Base-by-base conservation (phyloP, 2,888 invertebrate species). In the Noctuana brunneofusca region DNA sequence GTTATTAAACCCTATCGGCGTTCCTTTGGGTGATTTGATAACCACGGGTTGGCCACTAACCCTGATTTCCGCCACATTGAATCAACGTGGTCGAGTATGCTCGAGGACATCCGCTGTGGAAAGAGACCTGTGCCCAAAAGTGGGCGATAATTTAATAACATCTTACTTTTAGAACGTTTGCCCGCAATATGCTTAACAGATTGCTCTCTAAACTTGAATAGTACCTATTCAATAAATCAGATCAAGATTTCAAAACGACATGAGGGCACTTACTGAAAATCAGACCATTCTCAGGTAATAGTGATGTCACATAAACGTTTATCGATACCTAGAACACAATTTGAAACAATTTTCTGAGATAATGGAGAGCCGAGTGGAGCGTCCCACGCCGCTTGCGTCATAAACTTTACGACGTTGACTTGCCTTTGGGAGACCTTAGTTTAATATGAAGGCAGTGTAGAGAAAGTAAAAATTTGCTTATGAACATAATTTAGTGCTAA, bases 321-420 rank as follows among this genome's bases (percentile, higher is more conserved):
- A 71, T 71, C 68, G 71, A 65, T 63, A 68, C 69, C 67, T 70
- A 58, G 53, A 66, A 69, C 65, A 69, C 71, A 69, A 72, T 73
- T 71, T 70, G 70, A 69, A 71, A 71, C 65, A 71, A 71, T 75
- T 74, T 68, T 57, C 67, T 65, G 35, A 66, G 65, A 70, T 72
- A 69, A 69, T 71, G 66, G 69, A 62, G 68, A 68, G 65, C 49
- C 49, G 38, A 48, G 54, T 38, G 18, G 53, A 38, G 16, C 55
- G 55, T 66, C 65, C 64, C 62, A 57, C 56, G 59, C 57, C 54
- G 63, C 64, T 67, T 54, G 60, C 52, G 64, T 67, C 64, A 63
- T 55, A 65, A 65, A 63, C 60, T 64, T 67, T 67, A 67, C 58
- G 62, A 58, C 55, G 32, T 22, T 48, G 55, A 27, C 55, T 24